These are phyloP conservation scores for Limenitis camilla DNA, from an alignment of 2,888 invertebrate species.

Conservation along the genomic window DNA sequence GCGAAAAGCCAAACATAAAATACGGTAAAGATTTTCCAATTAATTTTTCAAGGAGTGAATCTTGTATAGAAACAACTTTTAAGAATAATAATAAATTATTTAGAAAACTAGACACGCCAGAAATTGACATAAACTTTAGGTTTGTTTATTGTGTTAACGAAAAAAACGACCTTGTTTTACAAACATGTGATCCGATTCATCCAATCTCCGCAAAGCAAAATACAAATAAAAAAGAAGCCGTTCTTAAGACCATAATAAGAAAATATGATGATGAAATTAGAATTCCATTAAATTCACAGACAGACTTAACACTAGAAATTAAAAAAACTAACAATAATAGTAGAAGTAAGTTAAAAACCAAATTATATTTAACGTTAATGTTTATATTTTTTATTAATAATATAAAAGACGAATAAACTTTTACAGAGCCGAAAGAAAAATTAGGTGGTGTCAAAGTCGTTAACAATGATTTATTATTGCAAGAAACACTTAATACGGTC, in stretches of 20 bases:
- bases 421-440: not conserved
- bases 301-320: constrained; percentile 38
- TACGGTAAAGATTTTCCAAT: too few relatives aligned
- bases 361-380: not conserved
- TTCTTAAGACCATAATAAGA: constrained; percentile 37
- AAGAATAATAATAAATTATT: too few relatives aligned
- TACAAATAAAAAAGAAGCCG: constrained; percentile 29
- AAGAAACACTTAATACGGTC: constrained; percentile 23
- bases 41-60: too few relatives aligned
- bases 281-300: constrained; percentile 41
- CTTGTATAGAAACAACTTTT: too few relatives aligned
- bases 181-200: constrained; percentile 38
- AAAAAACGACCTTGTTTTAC: constrained; percentile 38
- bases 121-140: constrained; percentile 34
- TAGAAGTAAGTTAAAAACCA: not conserved
- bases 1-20: too few relatives aligned
- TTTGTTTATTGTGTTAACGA: constrained; percentile 42
- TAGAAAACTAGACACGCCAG: too few relatives aligned
- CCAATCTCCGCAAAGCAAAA: constrained; percentile 21
- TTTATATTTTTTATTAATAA: not conserved
- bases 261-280: constrained; percentile 34
- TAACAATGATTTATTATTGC: constrained; percentile 4
- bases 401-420: not conserved
- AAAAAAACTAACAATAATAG: constrained; percentile 21
- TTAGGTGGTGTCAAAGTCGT: not conserved